Evolutionary conservation across 2,797 vertebrate genomes (phyloP).

Genomic region (Oophaga sylvatica): DNA sequence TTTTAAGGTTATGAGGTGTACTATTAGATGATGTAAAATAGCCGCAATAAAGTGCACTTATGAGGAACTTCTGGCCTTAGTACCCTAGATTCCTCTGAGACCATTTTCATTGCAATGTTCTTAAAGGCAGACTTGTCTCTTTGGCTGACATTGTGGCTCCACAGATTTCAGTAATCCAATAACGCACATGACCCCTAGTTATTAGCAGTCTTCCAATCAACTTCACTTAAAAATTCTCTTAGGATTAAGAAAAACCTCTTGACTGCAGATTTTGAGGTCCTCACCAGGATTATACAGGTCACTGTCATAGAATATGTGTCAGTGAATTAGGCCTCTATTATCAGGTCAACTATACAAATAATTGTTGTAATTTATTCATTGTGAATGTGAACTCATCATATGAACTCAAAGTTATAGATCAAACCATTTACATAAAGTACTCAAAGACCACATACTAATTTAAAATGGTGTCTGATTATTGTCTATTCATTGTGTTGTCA

Average conservation of each 20-base stretch:
- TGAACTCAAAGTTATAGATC: not conserved
- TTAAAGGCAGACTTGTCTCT: conserved; percentile 1
- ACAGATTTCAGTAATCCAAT: not conserved
- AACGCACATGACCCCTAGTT: not conserved
- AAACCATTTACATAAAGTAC: conserved; percentile 30
- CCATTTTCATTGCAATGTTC: conserved; percentile 32
- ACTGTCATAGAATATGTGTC: not conserved
- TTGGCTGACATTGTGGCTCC: conserved; percentile 9
- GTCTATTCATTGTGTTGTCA: not conserved
- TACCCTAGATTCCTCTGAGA: not conserved
- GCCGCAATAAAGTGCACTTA: conserved; percentile 52
- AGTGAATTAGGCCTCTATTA: not conserved
- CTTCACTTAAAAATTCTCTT: conserved; percentile 6
- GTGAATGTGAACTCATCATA: conserved; percentile 22
- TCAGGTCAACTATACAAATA: conserved; percentile 37
- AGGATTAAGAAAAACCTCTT: conserved; percentile 28
- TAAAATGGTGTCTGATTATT: not conserved
- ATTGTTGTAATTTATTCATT: conserved; percentile 33
- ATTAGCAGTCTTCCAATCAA: conserved; percentile 49
- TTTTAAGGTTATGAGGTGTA: conserved; percentile 61
- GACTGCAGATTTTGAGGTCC: conserved; percentile 30
- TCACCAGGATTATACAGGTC: not conserved
- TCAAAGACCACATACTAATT: conserved; percentile 2
- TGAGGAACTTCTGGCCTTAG: conserved; percentile 63
- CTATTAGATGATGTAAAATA: conserved; percentile 49